Evolutionary conservation across 1,140 invertebrate genomes (phyloP).

Genomic region (Papilio polyxenes): DNA sequence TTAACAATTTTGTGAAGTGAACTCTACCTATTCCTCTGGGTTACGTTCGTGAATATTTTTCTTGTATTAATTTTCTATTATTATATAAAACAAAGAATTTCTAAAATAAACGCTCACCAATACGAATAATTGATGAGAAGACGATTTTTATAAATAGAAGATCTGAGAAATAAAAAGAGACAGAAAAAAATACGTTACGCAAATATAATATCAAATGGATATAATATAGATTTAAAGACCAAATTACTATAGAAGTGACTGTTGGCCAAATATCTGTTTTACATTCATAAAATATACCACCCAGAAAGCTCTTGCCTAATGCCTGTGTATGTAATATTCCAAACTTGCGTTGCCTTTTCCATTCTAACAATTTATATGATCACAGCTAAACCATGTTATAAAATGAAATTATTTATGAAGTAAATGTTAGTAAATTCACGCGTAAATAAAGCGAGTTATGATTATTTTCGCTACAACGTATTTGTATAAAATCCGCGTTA

Average conservation of each 20-base stretch:
- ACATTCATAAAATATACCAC: neutral
- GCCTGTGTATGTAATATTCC: neutral
- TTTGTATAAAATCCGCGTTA: constrained; percentile 25
- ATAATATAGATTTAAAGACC: too few relatives aligned
- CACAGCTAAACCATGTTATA: neutral
- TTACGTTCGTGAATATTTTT: too few relatives aligned
- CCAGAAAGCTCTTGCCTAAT: neutral
- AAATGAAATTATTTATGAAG: neutral
- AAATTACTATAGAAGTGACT: neutral
- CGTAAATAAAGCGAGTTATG: constrained; percentile 10
- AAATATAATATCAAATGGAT: too few relatives aligned
- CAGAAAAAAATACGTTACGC: neutral
- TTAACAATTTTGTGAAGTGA: too few relatives aligned
- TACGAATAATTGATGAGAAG: neutral
- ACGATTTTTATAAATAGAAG: neutral
- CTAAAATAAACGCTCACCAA: neutral
- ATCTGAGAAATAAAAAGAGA: neutral
- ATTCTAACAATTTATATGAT: neutral
- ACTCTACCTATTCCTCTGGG: too few relatives aligned
- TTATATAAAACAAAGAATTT: neutral
- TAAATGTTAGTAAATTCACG: neutral
- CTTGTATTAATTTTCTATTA: neutral
- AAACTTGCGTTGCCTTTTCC: neutral
- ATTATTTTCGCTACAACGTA: constrained; percentile 24
- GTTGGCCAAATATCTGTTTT: neutral